A percentile compares a stretch with the other conserved stretches of the same genome.
These are phyloP conservation scores for Euschistus heros DNA, from an alignment of 1,140 invertebrate species.

Conservation along the genomic window DNA sequence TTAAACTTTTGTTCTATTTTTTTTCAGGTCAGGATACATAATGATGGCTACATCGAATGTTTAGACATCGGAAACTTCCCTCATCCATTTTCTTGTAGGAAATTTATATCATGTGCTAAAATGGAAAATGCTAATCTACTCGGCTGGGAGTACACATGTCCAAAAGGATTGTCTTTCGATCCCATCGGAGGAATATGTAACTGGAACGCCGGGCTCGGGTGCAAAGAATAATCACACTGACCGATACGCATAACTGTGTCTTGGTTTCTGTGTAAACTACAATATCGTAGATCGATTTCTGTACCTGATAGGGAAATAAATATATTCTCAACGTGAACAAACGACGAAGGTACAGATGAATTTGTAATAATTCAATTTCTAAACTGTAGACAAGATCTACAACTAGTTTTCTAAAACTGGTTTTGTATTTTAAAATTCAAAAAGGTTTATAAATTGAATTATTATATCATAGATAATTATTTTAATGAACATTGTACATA, in stretches of 20 bases:
- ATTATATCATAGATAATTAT: too few relatives aligned
- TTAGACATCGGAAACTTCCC: conserved; percentile 79
- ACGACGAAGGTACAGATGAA: not conserved
- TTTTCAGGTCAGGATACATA: conserved; percentile 36
- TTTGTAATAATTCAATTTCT: not conserved
- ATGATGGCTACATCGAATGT: conserved; percentile 59
- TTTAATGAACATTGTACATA: too few relatives aligned
- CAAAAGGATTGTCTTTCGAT: conserved; percentile 70
- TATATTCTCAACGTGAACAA: not conserved
- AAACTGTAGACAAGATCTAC: not conserved
- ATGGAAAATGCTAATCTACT: conserved; percentile 63
- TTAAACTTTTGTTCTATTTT: too few relatives aligned
- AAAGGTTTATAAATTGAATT: too few relatives aligned
- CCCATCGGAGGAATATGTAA: conserved; percentile 81
- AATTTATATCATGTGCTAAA: conserved; percentile 77
- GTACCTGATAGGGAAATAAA: conserved; percentile 12
- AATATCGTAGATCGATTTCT: not conserved
- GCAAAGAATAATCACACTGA: conserved; percentile 38
- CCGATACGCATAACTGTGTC: not conserved
- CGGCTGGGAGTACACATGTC: conserved; percentile 80
- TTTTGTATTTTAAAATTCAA: too few relatives aligned
- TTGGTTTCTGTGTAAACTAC: not conserved
- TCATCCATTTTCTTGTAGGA: conserved; percentile 74
- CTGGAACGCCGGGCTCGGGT: conserved; percentile 67
- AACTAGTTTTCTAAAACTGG: too few relatives aligned